Evolutionary conservation across 2,113 vertebrate species (phyloP), one percentile per base, ranked within the genome.

Genomic region (Amia ocellicauda): DNA sequence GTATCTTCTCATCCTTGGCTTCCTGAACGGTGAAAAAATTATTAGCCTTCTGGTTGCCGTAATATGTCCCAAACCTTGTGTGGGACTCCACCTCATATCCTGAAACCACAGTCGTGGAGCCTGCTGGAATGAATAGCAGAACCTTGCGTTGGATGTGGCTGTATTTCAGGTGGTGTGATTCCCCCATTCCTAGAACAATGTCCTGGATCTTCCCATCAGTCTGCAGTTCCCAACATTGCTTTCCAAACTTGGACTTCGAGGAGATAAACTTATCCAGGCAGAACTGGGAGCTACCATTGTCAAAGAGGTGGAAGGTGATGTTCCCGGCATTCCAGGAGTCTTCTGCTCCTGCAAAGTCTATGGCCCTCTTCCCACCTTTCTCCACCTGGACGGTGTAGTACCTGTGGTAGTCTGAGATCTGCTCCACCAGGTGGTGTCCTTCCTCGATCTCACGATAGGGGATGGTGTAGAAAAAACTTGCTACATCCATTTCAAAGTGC

Each of bases 1-100:
- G 66, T 28, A 13, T 0, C 0, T 65, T 23, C 28, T 56, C 0
- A 4, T 68, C 66, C 3, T 41, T 23, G 27, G 61, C 60, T 62
- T 43, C 64, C 59, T 83, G 79, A 55, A 71, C 69, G 1, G 76
- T 58, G 40, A 74, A 82, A 22, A 83, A 82, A 14, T 53, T 58
- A 49, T 82, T 83, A 1, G 60, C 1, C 5, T 55, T 49, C 13
- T 31, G 62, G 41, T 82, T 83, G 55, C 81, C 81, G 0, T n/a
- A 59, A 53, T 82, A 83, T 1, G 3, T 65, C 17, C 79, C 79
- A 58, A 58, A 81, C 45, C 75, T 66, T 1, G 73, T 74, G 1
- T 58, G 0, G 1, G 60, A 0, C n/a, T 52, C 0, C 7, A 0
- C 0, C 47, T 69, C 0, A 56, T 52, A 23, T 51, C 71, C 80